Base-by-base conservation (phyloP, 2,797 vertebrate genomes). In the Chelmon rostratus region DNA sequence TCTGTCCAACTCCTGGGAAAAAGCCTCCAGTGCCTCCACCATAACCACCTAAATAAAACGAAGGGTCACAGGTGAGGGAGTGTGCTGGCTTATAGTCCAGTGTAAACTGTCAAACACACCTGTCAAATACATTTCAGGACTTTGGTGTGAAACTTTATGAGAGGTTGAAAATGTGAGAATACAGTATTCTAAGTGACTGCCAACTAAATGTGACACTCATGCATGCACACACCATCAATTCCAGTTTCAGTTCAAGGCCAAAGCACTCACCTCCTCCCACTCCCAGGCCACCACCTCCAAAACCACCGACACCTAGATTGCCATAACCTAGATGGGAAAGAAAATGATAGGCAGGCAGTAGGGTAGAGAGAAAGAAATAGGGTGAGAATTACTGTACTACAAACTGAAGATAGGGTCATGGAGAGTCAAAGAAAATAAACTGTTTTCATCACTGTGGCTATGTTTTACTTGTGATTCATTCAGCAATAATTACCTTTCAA, bases 1-100 rank as follows among this genome's bases (percentile, higher is more conserved):
- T 97, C 40, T 56, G 96, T 80, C 80, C 92, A 78, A 16, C 77
- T 79, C 92, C 90, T 11, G 91, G 93, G 79, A 83, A 92, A 70
- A 93, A 91, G 23, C 91, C 93, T 13, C 86, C 92, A 5, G 83
- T 18, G 3, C 90, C 91, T 38, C 50, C 92, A 28, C 92, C 95
- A 72, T 92, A 96, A 50, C 89, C 94, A 81, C 82, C 95, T 95
- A 52, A 37, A 40, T 40, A 15, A 76, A 68, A 68, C 21, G 78
- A 47, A 56, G 25, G 5, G 31, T 18, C 46, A 73, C 58, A 69
- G 21, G 25, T 40, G 10, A 73, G 35, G 4, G 23, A 37, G 40
- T 13, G 23, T 19, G 49, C 5, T 46, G 12, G 19, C 13, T 50
- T 40, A 42, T 21, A 9, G 19, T 47, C 11, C 18, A 37, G 11